phyloP scores from a whole-genome alignment of 1,140 invertebrate species.

The Drosophila pectinifera region DNA sequence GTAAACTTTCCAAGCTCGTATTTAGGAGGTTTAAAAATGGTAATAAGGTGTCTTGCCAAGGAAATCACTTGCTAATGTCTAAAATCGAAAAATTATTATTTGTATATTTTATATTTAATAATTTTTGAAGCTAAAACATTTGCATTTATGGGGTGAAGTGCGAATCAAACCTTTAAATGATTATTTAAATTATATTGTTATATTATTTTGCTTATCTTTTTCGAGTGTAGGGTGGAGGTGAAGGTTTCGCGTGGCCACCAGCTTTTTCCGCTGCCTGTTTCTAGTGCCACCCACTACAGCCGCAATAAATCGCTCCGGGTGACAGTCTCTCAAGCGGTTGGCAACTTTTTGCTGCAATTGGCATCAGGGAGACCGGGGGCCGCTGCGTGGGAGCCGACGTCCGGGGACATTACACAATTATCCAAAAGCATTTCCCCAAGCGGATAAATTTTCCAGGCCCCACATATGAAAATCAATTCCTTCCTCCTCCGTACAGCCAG shows the following conservation, averaged over 20 bases:
- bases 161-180: too few relatives aligned
- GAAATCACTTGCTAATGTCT: neutral
- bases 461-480: constrained; percentile 68
- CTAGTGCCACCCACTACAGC: constrained; percentile 35
- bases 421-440: constrained; percentile 49
- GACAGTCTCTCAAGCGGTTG: constrained; percentile 47
- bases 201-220: neutral
- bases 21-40: too few relatives aligned
- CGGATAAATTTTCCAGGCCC: constrained; percentile 48
- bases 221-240: constrained; percentile 5
- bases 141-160: neutral
- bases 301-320: constrained; percentile 59
- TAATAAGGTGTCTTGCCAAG: neutral
- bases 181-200: neutral
- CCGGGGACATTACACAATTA: constrained; percentile 66
- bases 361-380: constrained; percentile 2
- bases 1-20: neutral
- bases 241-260: constrained; percentile 7
- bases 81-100: too few relatives aligned
- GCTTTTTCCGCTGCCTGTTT: constrained; percentile 3
- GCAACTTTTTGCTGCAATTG: constrained; percentile 35
- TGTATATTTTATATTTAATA: too few relatives aligned
- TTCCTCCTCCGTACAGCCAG: neutral
- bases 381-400: constrained; percentile 9
- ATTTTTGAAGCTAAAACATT: too few relatives aligned